phyloP scores from a whole-genome alignment of 2,797 vertebrate species.

The Halcyon smyrnensis region DNA sequence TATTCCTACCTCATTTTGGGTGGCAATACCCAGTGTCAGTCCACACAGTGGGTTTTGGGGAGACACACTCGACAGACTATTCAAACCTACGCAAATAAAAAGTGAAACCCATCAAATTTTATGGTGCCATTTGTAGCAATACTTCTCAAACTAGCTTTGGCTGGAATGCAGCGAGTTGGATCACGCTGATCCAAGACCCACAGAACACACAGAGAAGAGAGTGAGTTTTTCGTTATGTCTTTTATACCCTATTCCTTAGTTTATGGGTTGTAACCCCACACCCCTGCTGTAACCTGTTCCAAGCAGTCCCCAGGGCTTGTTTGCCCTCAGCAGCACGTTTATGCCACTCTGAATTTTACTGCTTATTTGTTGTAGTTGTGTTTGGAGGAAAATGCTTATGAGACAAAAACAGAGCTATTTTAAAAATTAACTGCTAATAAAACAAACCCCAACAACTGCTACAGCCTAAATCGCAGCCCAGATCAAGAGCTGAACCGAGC shows the following conservation, averaged over 20 bases:
- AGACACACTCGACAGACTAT: not conserved
- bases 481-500: not conserved
- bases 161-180: not conserved
- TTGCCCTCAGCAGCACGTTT: not conserved
- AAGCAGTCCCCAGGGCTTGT: not conserved
- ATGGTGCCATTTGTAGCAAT: accelerated
- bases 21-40: not conserved
- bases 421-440: not conserved
- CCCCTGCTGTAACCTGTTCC: not conserved
- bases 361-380: not conserved
- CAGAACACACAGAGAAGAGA: not conserved
- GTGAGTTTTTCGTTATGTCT: not conserved
- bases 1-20: not conserved
- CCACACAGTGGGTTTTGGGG: not conserved
- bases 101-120: not conserved
- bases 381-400: not conserved
- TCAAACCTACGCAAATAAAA: not conserved
- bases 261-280: not conserved
- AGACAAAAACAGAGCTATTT: not conserved
- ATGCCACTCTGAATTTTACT: not conserved
- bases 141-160: not conserved
- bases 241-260: not conserved
- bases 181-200: not conserved
- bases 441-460: not conserved
- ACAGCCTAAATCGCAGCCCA: not conserved